These are phyloP conservation scores for Mohoua ochrocephala DNA, from an alignment of 2,113 vertebrate genomes.

Conservation along the genomic window DNA sequence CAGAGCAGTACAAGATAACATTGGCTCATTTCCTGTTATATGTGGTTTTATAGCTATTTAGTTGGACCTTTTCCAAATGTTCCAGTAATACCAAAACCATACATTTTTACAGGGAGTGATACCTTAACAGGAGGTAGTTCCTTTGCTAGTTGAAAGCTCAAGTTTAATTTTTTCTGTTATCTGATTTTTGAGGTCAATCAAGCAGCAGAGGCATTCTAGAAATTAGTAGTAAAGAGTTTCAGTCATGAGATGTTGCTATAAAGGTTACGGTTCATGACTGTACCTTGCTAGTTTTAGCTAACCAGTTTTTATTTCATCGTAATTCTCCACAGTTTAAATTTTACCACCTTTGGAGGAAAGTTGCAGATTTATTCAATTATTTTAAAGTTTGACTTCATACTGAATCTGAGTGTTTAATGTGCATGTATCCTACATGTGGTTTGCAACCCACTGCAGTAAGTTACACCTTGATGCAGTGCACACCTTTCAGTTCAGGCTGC, in stretches of 20 bases:
- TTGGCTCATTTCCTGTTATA: conserved; percentile 39
- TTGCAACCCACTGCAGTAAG: background rate
- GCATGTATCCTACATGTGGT: fast-evolving
- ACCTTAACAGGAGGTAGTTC: background rate
- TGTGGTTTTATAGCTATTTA: conserved; percentile 21
- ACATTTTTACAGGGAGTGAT: background rate
- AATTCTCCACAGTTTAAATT: background rate
- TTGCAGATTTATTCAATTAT: background rate
- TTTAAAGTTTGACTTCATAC: background rate
- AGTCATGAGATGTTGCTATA: background rate
- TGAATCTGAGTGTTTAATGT: background rate
- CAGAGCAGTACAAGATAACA: conserved; percentile 10
- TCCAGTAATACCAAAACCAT: background rate
- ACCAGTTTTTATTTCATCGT: background rate
- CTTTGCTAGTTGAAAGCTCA: background rate
- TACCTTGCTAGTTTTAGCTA: background rate
- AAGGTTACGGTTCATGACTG: background rate
- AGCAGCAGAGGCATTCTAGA: conserved; percentile 21
- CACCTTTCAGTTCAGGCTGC: background rate
- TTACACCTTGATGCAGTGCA: background rate
- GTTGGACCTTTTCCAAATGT: background rate
- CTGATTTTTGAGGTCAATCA: conserved; percentile 47
- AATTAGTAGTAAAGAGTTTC: background rate
- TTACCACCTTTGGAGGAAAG: background rate
- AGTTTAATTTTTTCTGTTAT: conserved; percentile 1